Percentiles rank a stretch among this genome's conserved stretches.
phyloP scores from a whole-genome alignment of 2,113 vertebrate genomes.

The Nibea albiflora region DNA sequence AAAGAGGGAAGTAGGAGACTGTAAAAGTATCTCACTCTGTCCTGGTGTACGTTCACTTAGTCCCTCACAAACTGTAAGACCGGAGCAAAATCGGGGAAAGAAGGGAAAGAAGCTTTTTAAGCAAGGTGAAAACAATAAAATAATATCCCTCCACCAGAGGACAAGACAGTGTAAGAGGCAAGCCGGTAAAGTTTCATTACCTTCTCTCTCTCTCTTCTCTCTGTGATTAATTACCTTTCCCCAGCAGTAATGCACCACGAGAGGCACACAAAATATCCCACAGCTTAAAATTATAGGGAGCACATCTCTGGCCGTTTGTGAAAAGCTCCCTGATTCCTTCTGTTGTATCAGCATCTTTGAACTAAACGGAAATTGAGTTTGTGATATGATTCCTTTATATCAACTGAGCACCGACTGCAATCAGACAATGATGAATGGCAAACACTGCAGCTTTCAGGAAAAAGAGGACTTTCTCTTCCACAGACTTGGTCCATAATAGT shows the following conservation, averaged over 20 bases:
- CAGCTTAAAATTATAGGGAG: slow-evolving; percentile 11
- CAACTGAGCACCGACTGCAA: background rate
- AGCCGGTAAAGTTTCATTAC: slow-evolving; percentile 4
- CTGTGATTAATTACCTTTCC: slow-evolving; percentile 44
- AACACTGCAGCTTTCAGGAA: background rate
- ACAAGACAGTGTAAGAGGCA: background rate
- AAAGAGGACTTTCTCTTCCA: background rate
- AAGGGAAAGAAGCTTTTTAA: background rate
- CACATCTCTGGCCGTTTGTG: slow-evolving; percentile 6
- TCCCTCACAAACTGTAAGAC: background rate
- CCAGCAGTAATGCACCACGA: background rate
- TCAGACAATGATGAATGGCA: slow-evolving; percentile 13
- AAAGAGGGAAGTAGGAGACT: background rate
- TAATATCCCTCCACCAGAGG: background rate
- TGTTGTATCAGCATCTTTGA: slow-evolving; percentile 1
- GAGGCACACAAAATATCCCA: slow-evolving; percentile 7
- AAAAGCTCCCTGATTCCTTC: background rate
- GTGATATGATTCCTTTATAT: slow-evolving; percentile 19
- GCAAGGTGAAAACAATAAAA: slow-evolving; percentile 10
- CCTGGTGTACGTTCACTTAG: slow-evolving; percentile 7
- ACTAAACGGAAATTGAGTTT: slow-evolving; percentile 5
- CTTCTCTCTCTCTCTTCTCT: background rate
- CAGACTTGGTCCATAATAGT: background rate
- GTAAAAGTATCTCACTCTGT: background rate
- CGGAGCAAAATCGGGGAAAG: slow-evolving; percentile 1